Conservation (phyloP, 2,113 vertebrate species). For the Petrocephalus microphthalmus region DNA sequence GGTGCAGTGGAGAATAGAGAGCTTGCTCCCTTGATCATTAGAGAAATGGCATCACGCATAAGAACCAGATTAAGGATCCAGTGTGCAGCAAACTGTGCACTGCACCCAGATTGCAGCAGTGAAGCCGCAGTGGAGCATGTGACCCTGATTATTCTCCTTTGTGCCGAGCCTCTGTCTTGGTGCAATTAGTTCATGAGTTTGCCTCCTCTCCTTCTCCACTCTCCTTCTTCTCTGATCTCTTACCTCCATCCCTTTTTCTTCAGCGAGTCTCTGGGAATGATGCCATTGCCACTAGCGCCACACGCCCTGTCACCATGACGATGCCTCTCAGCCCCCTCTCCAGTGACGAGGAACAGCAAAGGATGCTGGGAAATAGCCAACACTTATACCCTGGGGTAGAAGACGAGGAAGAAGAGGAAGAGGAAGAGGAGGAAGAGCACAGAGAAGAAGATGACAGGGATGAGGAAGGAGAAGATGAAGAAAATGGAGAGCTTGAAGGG, state of each 20-base stretch:
- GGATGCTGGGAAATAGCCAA: slow-evolving; percentile 69
- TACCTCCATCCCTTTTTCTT: slow-evolving; percentile 1
- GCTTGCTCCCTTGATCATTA: background rate
- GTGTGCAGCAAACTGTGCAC: background rate
- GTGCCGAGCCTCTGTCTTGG: background rate
- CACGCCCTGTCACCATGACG: slow-evolving; percentile 73
- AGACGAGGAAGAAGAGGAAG: slow-evolving; percentile 77
- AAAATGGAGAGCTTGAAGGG: slow-evolving; percentile 58
- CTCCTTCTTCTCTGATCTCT: slow-evolving; percentile 12
- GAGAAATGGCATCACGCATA: background rate
- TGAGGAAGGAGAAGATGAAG: slow-evolving; percentile 56
- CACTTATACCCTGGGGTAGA: slow-evolving; percentile 68
- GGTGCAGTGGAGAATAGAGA: background rate
- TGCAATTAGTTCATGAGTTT: background rate
- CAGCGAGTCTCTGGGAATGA: slow-evolving; percentile 61
- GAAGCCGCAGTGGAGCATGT: background rate
- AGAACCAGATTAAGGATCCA: background rate
- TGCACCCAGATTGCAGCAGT: background rate
- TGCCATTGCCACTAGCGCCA: slow-evolving; percentile 62
- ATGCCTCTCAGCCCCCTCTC: slow-evolving; percentile 87
- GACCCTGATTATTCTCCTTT: background rate
- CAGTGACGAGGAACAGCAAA: slow-evolving; percentile 84
- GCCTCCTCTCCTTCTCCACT: background rate
- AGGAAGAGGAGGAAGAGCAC: slow-evolving; percentile 77
- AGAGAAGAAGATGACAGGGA: slow-evolving; percentile 58